Percentiles rank a stretch among this genome's conserved stretches.
phyloP scores from a whole-genome alignment of 2,113 vertebrate genomes.

The Hippolais icterina region DNA sequence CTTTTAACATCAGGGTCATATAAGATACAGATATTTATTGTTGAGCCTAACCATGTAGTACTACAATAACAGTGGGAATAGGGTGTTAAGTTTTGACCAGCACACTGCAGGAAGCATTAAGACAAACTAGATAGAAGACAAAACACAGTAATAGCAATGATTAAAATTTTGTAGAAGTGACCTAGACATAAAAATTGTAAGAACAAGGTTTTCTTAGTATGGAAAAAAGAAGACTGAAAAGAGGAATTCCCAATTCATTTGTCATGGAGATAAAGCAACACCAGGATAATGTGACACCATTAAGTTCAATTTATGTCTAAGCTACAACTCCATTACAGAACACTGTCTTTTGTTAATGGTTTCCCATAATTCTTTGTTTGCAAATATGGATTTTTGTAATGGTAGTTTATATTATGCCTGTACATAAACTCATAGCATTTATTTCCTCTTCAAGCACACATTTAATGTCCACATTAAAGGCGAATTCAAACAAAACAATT shows the following conservation, averaged over 20 bases:
- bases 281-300: neutral
- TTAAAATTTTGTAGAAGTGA: neutral
- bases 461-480: conserved; percentile 29
- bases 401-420: conserved; percentile 6
- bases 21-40: neutral
- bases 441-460: neutral
- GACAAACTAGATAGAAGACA: neutral
- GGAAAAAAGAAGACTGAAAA: neutral
- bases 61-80: neutral
- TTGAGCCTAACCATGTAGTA: neutral
- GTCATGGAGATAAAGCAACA: neutral
- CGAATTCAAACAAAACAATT: conserved; percentile 43
- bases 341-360: neutral
- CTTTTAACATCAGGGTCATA: neutral
- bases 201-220: neutral
- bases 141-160: neutral
- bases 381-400: neutral
- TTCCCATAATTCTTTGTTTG: conserved; percentile 31
- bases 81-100: neutral
- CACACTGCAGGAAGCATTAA: neutral
- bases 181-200: neutral
- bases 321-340: neutral
- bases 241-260: neutral
- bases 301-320: neutral
- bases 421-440: neutral